A percentile compares a stretch with the other conserved stretches of the same genome.
Conservation (phyloP, 1,140 invertebrate species). For the Alviniconcha marisindica region DNA sequence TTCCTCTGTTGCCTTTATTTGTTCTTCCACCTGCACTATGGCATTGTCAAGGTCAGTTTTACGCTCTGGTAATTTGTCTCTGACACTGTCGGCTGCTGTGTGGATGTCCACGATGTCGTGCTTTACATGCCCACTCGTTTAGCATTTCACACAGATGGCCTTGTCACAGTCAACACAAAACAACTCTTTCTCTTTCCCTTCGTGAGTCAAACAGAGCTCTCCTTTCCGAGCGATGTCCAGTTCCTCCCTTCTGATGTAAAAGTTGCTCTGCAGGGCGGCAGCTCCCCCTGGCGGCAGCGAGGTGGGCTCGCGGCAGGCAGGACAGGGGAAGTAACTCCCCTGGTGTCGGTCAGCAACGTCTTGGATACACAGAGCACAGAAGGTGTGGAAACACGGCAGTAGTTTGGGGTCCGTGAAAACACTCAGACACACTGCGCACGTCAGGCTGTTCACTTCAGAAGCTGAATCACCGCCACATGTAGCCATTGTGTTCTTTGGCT, state of each 20-base stretch:
- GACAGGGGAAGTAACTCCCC: neutral
- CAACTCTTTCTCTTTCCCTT: neutral
- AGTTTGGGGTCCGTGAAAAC: neutral
- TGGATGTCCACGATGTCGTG: neutral
- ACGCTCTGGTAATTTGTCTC: neutral
- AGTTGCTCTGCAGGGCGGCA: conserved; percentile 6
- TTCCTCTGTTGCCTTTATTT: neutral
- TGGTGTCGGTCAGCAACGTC: neutral
- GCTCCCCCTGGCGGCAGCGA: neutral
- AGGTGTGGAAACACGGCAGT: conserved; percentile 14
- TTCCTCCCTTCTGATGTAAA: neutral
- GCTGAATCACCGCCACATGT: no score
- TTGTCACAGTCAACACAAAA: neutral
- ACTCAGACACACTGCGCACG: neutral
- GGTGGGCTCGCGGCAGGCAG: neutral
- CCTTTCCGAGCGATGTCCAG: neutral
- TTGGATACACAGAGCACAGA: neutral
- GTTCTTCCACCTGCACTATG: neutral
- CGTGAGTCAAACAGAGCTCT: neutral
- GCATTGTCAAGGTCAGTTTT: neutral
- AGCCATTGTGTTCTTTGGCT: no score
- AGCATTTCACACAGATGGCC: neutral
- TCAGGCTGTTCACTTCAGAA: no score
- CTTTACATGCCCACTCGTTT: neutral
- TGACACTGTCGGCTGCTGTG: neutral